Percentiles rank a stretch among this genome's conserved stretches.
Conservation (phyloP, 1,140 invertebrate species). For the Bemisia tabaci region DNA sequence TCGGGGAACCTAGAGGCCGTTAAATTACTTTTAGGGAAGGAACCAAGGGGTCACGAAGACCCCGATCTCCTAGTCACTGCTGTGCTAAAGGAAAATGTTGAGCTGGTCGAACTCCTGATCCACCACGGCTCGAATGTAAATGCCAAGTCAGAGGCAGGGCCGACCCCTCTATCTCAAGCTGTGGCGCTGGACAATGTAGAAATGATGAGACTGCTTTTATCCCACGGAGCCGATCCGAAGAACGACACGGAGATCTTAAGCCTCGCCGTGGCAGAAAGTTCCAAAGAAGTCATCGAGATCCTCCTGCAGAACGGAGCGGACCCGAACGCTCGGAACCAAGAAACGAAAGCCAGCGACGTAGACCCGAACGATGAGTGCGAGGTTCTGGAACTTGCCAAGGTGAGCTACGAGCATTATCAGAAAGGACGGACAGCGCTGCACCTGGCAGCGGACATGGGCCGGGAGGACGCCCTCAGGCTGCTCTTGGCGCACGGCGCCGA, state of each 20-base stretch:
- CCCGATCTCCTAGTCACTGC: no score
- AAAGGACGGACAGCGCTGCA: constrained; percentile 12
- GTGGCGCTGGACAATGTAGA: not conserved
- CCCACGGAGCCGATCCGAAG: not conserved
- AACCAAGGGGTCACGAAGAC: no score
- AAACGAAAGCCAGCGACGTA: no score
- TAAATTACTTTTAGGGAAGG: no score
- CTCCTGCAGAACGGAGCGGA: not conserved
- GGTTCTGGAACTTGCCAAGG: no score
- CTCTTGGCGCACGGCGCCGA: constrained; percentile 8
- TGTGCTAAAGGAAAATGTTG: constrained; percentile 29
- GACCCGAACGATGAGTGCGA: no score
- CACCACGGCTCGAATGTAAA: not conserved
- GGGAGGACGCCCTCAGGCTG: constrained; percentile 8
- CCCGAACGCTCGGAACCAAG: not conserved
- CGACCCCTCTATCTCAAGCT: not conserved
- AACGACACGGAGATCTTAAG: not conserved
- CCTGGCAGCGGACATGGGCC: constrained; percentile 11
- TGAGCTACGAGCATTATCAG: no score
- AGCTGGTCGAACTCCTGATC: constrained; percentile 14
- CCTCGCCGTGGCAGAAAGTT: not conserved
- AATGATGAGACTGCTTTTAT: not conserved
- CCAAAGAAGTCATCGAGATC: not conserved
- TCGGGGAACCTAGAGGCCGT: no score
- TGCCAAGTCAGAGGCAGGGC: not conserved